Evolutionary conservation across 2,888 invertebrate species (phyloP).

Genomic region (Tipula vernalis): DNA sequence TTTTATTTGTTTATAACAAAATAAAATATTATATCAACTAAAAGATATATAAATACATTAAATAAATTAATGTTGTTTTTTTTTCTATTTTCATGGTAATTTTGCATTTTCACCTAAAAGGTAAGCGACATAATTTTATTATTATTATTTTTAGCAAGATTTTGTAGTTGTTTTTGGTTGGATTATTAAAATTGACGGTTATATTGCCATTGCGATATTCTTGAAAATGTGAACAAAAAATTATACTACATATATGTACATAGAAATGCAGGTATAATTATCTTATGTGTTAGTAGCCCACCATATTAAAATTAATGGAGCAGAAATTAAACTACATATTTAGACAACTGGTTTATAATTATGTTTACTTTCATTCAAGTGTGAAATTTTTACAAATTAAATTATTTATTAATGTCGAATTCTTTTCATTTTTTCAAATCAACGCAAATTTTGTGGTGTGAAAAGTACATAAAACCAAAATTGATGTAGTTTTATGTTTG

Average conservation of each 20-base stretch:
- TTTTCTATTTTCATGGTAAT: not conserved
- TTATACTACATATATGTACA: not conserved
- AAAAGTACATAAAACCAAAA: too few relatives aligned
- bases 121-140: not conserved
- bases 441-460: too few relatives aligned
- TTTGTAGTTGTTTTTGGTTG: not conserved
- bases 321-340: not conserved
- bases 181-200: not conserved
- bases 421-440: too few relatives aligned
- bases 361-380: not conserved
- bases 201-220: not conserved
- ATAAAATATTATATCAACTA: not conserved
- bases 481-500: too few relatives aligned
- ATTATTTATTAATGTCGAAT: too few relatives aligned
- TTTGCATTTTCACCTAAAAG: not conserved
- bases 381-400: too few relatives aligned
- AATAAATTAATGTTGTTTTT: not conserved
- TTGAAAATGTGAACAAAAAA: not conserved
- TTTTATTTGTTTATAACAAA: not conserved
- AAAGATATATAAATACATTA: not conserved
- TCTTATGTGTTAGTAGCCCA: not conserved
- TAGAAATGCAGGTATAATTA: not conserved
- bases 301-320: not conserved
- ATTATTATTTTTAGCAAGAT: not conserved
- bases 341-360: not conserved